These are phyloP conservation scores for Dolichopus griseipennis DNA, from an alignment of 2,888 invertebrate genomes.

Conservation along the genomic window DNA sequence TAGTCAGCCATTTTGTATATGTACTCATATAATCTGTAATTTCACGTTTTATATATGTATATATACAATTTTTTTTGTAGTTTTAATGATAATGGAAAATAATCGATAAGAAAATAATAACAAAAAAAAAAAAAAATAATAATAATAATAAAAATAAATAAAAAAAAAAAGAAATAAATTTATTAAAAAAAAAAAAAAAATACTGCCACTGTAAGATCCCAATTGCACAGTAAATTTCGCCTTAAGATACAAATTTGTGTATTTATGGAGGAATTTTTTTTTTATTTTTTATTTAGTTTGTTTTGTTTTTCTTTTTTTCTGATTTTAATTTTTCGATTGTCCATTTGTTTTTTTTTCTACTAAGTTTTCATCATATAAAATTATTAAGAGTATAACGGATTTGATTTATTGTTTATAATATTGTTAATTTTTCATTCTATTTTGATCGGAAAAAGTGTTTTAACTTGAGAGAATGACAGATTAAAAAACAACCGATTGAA, in stretches of 20 bases:
- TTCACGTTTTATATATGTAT: background rate
- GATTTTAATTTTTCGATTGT: no score
- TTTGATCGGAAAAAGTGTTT: no score
- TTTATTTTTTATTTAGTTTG: background rate
- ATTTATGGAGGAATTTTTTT: conserved; percentile 2
- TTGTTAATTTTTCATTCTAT: no score
- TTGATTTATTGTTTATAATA: no score
- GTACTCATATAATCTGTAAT: background rate
- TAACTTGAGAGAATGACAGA: no score
- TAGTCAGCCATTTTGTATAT: conserved; percentile 3
- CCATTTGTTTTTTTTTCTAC: no score
- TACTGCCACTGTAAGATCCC: background rate
- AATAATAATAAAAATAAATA: background rate
- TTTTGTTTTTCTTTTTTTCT: no score
- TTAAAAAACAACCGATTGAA: no score
- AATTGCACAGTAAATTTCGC: background rate
- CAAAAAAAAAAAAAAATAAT: background rate
- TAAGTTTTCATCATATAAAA: no score
- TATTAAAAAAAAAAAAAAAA: background rate
- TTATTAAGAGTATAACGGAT: no score
- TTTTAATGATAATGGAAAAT: background rate
- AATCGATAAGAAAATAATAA: background rate
- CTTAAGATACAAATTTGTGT: background rate
- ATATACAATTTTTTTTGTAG: background rate
- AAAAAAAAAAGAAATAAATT: background rate